These are phyloP conservation scores for Tinea trinotella DNA, from an alignment of 2,888 invertebrate genomes.

Conservation along the genomic window DNA sequence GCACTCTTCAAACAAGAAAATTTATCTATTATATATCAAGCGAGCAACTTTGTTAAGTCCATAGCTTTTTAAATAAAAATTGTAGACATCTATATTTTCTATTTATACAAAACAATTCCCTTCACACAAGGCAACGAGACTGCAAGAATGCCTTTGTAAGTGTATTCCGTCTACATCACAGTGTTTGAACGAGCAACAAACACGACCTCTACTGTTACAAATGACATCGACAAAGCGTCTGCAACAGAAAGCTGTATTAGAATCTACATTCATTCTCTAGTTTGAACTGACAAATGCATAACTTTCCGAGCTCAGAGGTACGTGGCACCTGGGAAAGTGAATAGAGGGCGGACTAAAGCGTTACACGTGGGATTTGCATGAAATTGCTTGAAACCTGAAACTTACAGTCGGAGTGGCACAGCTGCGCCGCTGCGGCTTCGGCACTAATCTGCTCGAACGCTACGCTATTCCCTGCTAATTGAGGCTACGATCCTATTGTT, in stretches of 20 bases:
- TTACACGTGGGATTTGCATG: conserved; percentile 23
- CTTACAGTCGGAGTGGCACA: conserved; percentile 20
- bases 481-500: conserved; percentile 12
- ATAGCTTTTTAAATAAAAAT: not conserved
- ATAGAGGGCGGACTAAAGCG: conserved; percentile 10
- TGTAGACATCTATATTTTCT: not conserved
- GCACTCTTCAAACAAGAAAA: conserved; percentile 11
- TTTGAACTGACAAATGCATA: not conserved
- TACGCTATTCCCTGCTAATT: conserved; percentile 12
- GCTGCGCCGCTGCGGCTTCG: conserved; percentile 18
- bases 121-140: not conserved
- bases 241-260: not conserved
- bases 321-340: conserved; percentile 8
- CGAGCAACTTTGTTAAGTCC: not conserved
- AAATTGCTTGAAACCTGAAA: conserved; percentile 22
- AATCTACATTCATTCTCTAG: not conserved
- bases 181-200: not conserved
- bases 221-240: not conserved
- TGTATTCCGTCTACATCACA: not conserved
- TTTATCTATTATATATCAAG: conserved; percentile 10
- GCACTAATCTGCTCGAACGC: conserved; percentile 17
- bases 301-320: conserved; percentile 1
- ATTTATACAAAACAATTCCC: not conserved
- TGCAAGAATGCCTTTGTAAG: not conserved
- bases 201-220: not conserved